phyloP scores from a whole-genome alignment of 2,888 invertebrate genomes.

The Diaphora mendica region DNA sequence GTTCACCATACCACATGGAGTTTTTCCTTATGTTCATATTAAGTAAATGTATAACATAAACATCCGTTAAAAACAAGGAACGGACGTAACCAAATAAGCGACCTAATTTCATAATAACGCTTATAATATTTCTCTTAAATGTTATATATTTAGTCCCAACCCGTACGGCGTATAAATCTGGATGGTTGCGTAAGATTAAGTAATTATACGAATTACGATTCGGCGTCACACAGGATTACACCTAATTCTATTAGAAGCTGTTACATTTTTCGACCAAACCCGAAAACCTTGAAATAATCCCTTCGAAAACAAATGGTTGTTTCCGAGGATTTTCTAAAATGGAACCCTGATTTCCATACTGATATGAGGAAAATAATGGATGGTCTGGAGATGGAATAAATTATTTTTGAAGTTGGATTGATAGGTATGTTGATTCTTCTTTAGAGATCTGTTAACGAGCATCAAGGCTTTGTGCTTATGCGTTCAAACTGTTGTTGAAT shows the following conservation, averaged over 20 bases:
- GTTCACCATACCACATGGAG: no score
- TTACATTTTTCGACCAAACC: conserved; percentile 29
- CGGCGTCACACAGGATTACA: conserved; percentile 37
- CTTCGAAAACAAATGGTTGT: conserved; percentile 36
- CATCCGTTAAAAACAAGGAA: background rate
- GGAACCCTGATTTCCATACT: conserved; percentile 25
- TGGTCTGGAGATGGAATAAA: conserved; percentile 12
- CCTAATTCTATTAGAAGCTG: conserved; percentile 43
- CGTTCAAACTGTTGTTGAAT: background rate
- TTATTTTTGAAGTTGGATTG: conserved; percentile 12
- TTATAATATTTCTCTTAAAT: conserved; percentile 18
- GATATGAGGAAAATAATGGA: conserved; percentile 16
- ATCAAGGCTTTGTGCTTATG: background rate
- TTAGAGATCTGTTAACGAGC: background rate
- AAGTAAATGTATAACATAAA: no score
- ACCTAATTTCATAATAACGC: conserved; percentile 7
- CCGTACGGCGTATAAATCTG: conserved; percentile 37
- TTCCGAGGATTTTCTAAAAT: conserved; percentile 25
- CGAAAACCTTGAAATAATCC: conserved; percentile 30
- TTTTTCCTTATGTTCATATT: no score
- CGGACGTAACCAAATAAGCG: background rate
- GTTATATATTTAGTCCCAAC: conserved; percentile 30
- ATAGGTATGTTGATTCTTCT: conserved; percentile 1
- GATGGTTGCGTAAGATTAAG: conserved; percentile 44
- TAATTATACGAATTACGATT: conserved; percentile 45